Base-by-base conservation (phyloP, 2,888 invertebrate species). In the Deilephila porcellus region DNA sequence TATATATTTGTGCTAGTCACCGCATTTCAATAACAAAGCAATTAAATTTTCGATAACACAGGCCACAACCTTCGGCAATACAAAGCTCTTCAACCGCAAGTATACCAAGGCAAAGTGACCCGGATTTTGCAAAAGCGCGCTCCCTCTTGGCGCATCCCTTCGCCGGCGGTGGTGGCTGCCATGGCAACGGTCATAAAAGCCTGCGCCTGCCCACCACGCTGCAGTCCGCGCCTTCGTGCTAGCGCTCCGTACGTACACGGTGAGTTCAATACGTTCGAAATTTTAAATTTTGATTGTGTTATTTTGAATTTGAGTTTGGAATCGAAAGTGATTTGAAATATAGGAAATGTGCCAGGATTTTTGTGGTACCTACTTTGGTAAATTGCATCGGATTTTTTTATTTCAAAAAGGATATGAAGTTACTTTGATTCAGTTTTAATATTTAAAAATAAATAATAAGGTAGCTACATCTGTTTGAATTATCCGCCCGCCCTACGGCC, bases 211-310 rank as follows among this genome's bases (percentile, higher is more conserved):
- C 81, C 83, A 76, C 29, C 73, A 59, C 76, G 72, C 73, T 85
- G 86, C 93, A 94, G 93, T 93, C 78, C 88, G 90, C 89, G 90
- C 83, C 85, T 77, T 84, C 87, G 81, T 87, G 87, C 89, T 82
- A 86, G 91, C 91, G 90, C 87, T 85, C 83, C 87, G 90, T 89
- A 91, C 92, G 91, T 86, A 88, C 85, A 86, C 93, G 93, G 94
- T 94, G 93, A 94, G 93, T 93, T 85, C 17, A 76, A 71, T 67
- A 71, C 59, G 29, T 53, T 71, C 63, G 20, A 52, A 52, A 70
- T 71, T 71, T 60, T 8, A 70, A 67, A 62, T 56, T 73, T 25
- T 70, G 37, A 25, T 70, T 60, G 45, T 29, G 52, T 37, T 19
- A 60, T 17, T 20, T 25, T 45, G 29, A 37, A 45, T 60, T 60